Evolutionary conservation across 2,888 invertebrate genomes (phyloP).

Genomic region (Calliopum simillimum): DNA sequence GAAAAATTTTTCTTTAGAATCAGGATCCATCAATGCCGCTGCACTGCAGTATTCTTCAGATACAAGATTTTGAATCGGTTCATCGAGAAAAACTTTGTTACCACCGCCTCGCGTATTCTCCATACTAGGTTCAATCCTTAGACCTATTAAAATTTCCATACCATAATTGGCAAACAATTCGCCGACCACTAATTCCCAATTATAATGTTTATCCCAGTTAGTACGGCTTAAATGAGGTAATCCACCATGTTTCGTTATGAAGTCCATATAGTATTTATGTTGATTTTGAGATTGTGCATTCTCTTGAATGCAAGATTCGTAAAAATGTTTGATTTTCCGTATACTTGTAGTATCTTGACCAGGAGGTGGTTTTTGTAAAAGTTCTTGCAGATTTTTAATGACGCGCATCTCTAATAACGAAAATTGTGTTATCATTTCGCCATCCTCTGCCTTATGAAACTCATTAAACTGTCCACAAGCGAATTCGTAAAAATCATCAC

Average conservation of each 20-base stretch:
- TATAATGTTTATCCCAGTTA: conserved; percentile 53
- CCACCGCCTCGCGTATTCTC: conserved; percentile 48
- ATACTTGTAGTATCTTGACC: conserved; percentile 43
- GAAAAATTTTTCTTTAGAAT: conserved; percentile 48
- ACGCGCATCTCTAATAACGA: conserved; percentile 49
- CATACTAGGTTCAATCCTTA: conserved; percentile 56
- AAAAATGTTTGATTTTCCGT: conserved; percentile 57
- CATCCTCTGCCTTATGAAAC: conserved; percentile 46
- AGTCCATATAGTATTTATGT: conserved; percentile 49
- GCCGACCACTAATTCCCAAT: conserved; percentile 58
- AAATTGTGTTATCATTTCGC: conserved; percentile 37
- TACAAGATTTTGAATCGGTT: conserved; percentile 56
- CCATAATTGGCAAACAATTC: conserved; percentile 54
- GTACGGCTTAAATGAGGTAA: conserved; percentile 49
- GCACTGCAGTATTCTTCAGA: conserved; percentile 55
- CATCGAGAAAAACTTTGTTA: conserved; percentile 56
- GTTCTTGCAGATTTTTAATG: conserved; percentile 48
- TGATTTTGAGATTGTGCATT: conserved; percentile 48
- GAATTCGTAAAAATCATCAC: conserved; percentile 60
- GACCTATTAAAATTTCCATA: conserved; percentile 60
- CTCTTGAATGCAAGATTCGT: conserved; percentile 52
- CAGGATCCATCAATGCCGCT: conserved; percentile 41
- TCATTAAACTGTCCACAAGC: conserved; percentile 62
- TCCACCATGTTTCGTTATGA: conserved; percentile 55
- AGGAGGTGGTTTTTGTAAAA: conserved; percentile 47